Conservation (phyloP, 2,888 invertebrate species). For the Ectemnius continuus region DNA sequence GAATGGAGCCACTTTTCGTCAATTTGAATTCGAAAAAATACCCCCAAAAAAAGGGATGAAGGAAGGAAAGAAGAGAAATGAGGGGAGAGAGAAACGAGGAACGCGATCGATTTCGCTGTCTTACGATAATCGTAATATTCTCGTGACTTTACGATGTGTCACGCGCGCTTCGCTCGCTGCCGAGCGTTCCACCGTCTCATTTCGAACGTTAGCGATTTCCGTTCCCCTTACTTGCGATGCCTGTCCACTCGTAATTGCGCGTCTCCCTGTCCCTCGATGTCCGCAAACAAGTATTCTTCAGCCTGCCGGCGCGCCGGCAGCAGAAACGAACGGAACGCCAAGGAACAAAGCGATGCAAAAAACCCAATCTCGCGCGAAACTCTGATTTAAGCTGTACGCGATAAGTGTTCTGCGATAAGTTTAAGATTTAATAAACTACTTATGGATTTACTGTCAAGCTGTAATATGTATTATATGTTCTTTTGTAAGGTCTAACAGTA, state of each 20-base stretch:
- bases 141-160: slow-evolving; percentile 1
- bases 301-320: neutral
- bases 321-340: too few relatives aligned
- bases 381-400: slow-evolving; percentile 50
- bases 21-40: neutral
- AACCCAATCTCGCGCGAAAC: slow-evolving; percentile 30
- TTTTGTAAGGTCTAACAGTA: slow-evolving; percentile 75
- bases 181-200: neutral
- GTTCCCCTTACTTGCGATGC: slow-evolving; percentile 6
- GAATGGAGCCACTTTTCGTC: slow-evolving; percentile 10
- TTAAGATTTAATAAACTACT: slow-evolving; percentile 62
- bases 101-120: neutral
- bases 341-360: neutral
- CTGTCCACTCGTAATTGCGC: neutral
- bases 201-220: neutral
- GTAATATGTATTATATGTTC: slow-evolving; percentile 75
- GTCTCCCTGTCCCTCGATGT: neutral
- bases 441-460: slow-evolving; percentile 68
- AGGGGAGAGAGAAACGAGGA: neutral
- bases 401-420: slow-evolving; percentile 54
- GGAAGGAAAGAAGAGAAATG: too few relatives aligned
- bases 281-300: slow-evolving; percentile 10
- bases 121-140: neutral
- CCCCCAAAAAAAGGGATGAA: too few relatives aligned
- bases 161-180: neutral